phyloP scores from a whole-genome alignment of 2,113 vertebrate species.

The Chascanopsetta lugubris region DNA sequence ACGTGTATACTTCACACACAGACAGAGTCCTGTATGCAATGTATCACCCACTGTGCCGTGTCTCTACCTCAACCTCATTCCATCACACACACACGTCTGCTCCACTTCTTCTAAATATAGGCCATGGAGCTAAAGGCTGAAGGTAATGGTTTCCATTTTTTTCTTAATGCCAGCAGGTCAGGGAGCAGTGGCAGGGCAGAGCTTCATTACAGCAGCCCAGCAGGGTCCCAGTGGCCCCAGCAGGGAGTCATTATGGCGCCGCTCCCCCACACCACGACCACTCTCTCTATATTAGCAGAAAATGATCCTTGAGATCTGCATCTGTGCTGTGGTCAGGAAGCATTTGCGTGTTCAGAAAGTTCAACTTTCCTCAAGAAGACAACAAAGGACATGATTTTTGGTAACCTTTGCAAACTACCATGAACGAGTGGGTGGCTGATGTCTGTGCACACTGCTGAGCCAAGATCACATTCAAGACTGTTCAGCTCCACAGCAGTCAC shows the following conservation, averaged over 20 bases:
- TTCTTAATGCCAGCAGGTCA: conserved; percentile 83
- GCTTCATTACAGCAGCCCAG: conserved; percentile 84
- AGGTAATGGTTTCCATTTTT: conserved; percentile 80
- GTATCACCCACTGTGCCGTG: conserved; percentile 17
- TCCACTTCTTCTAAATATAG: conserved; percentile 43
- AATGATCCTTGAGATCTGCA: conserved; percentile 31
- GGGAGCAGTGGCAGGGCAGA: conserved; percentile 74
- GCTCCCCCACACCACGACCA: conserved; percentile 16
- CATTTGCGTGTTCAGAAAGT: background rate
- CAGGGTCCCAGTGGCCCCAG: conserved; percentile 76
- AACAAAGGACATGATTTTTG: background rate
- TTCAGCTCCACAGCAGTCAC: conserved; percentile 9
- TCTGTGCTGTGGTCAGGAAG: background rate
- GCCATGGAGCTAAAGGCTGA: conserved; percentile 58
- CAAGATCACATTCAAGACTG: conserved; percentile 6
- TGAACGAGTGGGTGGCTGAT: background rate
- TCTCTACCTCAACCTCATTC: conserved; percentile 5
- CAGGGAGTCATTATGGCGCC: conserved; percentile 82
- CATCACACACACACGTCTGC: conserved; percentile 11
- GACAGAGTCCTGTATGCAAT: conserved; percentile 30
- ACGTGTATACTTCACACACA: conserved; percentile 45
- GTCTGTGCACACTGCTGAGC: conserved; percentile 11
- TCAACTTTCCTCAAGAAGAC: background rate
- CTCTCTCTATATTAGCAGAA: conserved; percentile 33
- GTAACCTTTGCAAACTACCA: conserved; percentile 21